These are phyloP conservation scores for Muschampia plurimacula DNA, from an alignment of 2,888 invertebrate species.

Conservation along the genomic window DNA sequence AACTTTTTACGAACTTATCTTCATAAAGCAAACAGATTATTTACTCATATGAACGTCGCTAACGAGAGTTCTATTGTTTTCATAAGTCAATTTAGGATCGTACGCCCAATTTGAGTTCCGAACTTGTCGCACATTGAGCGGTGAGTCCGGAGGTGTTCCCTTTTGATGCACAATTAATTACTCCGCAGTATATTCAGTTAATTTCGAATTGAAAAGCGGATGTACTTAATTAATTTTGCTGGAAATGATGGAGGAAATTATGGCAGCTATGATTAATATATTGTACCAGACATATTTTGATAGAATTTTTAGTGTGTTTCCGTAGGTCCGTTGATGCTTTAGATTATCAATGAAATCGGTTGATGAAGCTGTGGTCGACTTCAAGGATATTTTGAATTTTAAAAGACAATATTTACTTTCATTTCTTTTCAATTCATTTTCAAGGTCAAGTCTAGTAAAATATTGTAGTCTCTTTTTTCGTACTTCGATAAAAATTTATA, in stretches of 20 bases:
- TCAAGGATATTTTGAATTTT: no score
- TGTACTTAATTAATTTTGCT: neutral
- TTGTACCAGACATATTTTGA: neutral
- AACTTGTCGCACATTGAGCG: slow-evolving; percentile 12
- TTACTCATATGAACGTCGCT: slow-evolving; percentile 19
- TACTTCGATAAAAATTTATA: no score
- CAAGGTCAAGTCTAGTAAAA: no score
- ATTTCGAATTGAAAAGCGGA: slow-evolving; percentile 7
- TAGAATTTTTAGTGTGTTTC: neutral
- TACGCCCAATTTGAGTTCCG: slow-evolving; percentile 18
- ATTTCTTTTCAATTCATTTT: no score
- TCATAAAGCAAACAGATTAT: neutral
- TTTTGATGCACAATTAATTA: slow-evolving; percentile 27
- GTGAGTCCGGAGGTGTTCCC: slow-evolving; percentile 14
- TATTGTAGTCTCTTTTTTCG: no score
- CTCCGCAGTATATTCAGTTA: slow-evolving; percentile 9
- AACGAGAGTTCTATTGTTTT: slow-evolving; percentile 18
- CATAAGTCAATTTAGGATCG: slow-evolving; percentile 26
- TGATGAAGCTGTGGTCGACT: no score
- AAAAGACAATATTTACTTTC: no score
- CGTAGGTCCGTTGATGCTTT: no score
- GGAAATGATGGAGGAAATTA: neutral
- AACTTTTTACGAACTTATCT: neutral
- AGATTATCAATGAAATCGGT: no score
- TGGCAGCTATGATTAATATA: neutral